Base-by-base conservation (phyloP, 2,113 vertebrate species). In the Hippocampus abdominalis region DNA sequence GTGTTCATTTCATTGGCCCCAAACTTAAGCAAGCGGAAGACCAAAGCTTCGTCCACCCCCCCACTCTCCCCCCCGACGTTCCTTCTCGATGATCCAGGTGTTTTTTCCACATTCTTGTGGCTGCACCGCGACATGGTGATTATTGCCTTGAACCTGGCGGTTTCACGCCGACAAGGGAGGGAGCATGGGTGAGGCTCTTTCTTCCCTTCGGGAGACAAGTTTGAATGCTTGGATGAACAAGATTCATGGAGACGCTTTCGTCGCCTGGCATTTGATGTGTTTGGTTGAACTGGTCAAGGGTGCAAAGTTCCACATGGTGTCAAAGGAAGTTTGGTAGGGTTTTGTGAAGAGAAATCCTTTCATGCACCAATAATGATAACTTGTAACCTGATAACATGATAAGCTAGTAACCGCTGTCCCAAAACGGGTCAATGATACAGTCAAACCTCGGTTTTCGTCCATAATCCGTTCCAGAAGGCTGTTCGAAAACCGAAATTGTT, bases 161-260 rank as follows among this genome's bases (percentile, higher is more conserved):
- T 46, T 73, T 59, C 74, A 81, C 40, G 57, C 66, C 74, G 80
- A 79, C 74, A 51, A 73, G 71, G 67, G 66, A 85, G 72, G 86
- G 88, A 80, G 85, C 71, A 81, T 60, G 77, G 84, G 76, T n/a
- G 86, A 85, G 70, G 79, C 81, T 23, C 65, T 79, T 20, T 5
- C n/a, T 82, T 86, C 72, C 71, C 73, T 74, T 69, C 46, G 39
- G 42, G 74, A 64, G 71, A 71, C 78, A 77, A 70, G 57, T 73
- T 76, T 74, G 76, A 73, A 75, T 78, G 76, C 62, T 70, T 80
- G 68, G 66, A 69, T 78, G 77, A 81, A 67, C 66, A 80, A 63
- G 62, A 73, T 70, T 78, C 70, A 63, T 54, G 39, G 61, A 73
- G 71, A 77, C 67, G 63, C 66, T 69, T 25, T 68, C 32, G 27